Evolutionary conservation across 1,140 invertebrate genomes (phyloP).

Genomic region (Platyura marginata): DNA sequence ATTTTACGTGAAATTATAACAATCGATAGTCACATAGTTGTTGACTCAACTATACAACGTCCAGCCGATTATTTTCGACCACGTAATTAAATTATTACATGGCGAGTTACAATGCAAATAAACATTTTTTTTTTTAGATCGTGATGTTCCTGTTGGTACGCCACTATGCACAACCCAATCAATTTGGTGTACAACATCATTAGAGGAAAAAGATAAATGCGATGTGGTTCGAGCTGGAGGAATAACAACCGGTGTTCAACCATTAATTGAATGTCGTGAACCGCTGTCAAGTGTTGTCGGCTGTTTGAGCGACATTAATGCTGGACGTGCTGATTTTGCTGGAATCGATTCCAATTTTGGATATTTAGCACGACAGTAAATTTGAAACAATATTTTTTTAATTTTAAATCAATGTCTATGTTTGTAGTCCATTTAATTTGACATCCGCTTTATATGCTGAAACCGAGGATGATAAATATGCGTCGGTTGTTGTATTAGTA

Average conservation of each 20-base stretch:
- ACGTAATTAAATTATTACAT: background rate
- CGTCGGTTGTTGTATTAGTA: constrained; percentile 38
- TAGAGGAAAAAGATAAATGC: constrained; percentile 5
- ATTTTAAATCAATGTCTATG: background rate
- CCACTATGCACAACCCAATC: constrained; percentile 5
- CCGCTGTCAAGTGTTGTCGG: constrained; percentile 24
- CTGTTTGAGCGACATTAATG: constrained; percentile 39
- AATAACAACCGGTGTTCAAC: background rate
- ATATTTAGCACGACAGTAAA: constrained; percentile 45
- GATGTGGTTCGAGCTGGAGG: background rate
- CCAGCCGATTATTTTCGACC: constrained; percentile 5
- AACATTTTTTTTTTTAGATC: background rate
- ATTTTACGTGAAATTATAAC: constrained; percentile 8
- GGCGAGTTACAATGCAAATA: background rate
- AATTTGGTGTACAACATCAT: constrained; percentile 4
- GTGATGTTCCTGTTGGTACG: constrained; percentile 5
- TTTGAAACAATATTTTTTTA: constrained; percentile 4
- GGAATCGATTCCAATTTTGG: constrained; percentile 47
- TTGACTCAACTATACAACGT: constrained; percentile 2
- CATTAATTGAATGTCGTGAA: constrained; percentile 20
- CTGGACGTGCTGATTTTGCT: constrained; percentile 42
- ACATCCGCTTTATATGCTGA: constrained; percentile 33
- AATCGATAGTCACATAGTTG: constrained; percentile 6
- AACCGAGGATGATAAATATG: constrained; percentile 24
- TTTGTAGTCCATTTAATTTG: constrained; percentile 31